Percentiles rank a stretch among this genome's conserved stretches.
Conservation (phyloP, 2,113 vertebrate species). For the Catagonus wagneri region DNA sequence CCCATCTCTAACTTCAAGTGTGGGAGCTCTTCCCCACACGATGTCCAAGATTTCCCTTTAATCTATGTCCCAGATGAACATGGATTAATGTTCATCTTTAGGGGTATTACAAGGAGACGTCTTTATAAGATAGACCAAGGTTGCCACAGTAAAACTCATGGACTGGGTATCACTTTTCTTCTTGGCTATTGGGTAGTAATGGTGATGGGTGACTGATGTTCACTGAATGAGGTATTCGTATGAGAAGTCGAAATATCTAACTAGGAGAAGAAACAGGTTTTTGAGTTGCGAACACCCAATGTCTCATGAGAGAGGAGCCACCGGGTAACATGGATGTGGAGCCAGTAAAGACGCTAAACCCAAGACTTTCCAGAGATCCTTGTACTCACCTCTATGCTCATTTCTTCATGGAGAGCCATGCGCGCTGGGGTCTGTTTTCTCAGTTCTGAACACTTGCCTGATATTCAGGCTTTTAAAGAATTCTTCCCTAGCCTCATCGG, state of each 20-base stretch:
- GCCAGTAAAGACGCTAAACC: neutral
- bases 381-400: rapidly evolving
- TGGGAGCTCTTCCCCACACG: rapidly evolving
- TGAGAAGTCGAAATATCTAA: neutral
- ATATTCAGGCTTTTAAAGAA: neutral
- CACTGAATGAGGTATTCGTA: neutral
- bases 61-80: neutral
- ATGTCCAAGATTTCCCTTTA: neutral
- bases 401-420: neutral
- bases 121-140: neutral
- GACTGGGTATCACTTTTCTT: neutral
- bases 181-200: neutral
- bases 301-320: neutral
- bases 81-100: neutral
- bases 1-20: neutral
- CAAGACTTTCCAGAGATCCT: neutral
- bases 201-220: neutral
- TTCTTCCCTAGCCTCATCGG: neutral
- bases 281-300: neutral
- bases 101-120: neutral
- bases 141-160: neutral
- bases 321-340: neutral
- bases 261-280: neutral
- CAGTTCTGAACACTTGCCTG: neutral
- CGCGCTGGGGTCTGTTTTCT: neutral